phyloP scores from a whole-genome alignment of 23 tunicate genomes.

The Ciona savignyi region DNA sequence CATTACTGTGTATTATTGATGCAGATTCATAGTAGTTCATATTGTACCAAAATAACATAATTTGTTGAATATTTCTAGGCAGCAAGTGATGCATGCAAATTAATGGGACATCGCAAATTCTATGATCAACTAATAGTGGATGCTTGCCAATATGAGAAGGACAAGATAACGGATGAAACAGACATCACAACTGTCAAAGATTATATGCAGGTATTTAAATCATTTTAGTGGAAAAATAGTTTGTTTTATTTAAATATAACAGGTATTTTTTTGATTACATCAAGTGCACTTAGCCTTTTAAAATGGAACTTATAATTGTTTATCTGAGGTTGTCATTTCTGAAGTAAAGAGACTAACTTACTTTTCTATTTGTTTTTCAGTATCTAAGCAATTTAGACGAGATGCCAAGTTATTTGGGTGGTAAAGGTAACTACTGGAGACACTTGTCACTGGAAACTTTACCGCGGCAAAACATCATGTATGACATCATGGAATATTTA shows the following conservation, averaged over 20 bases:
- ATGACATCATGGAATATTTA: constrained; percentile 74
- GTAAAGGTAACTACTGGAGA: constrained; percentile 87
- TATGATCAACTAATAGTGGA: constrained; percentile 92
- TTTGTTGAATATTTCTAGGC: too few species aligned
- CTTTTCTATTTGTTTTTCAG: too few species aligned
- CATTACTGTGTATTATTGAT: too few species aligned
- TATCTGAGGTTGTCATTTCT: too few species aligned
- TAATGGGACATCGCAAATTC: constrained; percentile 84
- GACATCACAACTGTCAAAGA: constrained; percentile 89
- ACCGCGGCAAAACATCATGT: constrained; percentile 84
- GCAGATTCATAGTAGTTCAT: too few species aligned
- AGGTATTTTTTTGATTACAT: too few species aligned
- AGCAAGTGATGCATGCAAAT: constrained; percentile 66
- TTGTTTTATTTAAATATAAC: too few species aligned
- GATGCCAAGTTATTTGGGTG: constrained; percentile 81
- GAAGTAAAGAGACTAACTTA: too few species aligned
- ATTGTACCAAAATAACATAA: too few species aligned
- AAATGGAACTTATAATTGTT: too few species aligned
- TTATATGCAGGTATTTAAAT: constrained; percentile 68
- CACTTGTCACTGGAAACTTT: constrained; percentile 67
- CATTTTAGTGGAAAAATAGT: too few species aligned
- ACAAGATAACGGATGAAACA: constrained; percentile 82
- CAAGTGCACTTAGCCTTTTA: too few species aligned
- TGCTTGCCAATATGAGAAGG: constrained; percentile 89
- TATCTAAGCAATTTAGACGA: constrained; percentile 80